phyloP scores from a whole-genome alignment of 2,113 vertebrate genomes.

The Psilopogon haemacephalus region DNA sequence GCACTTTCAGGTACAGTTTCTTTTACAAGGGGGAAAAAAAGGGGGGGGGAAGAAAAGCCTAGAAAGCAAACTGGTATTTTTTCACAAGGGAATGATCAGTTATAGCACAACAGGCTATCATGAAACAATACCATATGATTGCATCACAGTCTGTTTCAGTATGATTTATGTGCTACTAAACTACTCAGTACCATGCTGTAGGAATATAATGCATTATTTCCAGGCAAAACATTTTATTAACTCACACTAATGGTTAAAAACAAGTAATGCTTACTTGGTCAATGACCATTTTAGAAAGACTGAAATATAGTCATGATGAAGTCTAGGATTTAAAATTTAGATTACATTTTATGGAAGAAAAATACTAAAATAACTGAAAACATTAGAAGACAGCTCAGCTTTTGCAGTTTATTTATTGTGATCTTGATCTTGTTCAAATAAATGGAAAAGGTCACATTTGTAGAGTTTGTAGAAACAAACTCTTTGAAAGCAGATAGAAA shows the following conservation, averaged over 20 bases:
- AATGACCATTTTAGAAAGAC: background rate
- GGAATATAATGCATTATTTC: background rate
- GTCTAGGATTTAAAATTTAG: background rate
- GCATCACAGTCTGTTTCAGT: constrained; percentile 21
- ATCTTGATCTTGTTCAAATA: background rate
- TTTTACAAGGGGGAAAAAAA: background rate
- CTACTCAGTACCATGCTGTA: background rate
- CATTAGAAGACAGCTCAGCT: background rate
- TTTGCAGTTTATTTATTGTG: background rate
- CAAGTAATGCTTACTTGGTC: background rate
- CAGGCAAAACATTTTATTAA: constrained; percentile 16
- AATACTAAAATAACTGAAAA: background rate
- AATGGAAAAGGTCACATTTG: background rate
- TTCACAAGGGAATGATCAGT: constrained; percentile 28
- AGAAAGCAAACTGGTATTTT: constrained; percentile 39
- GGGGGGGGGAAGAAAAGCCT: constrained; percentile 11
- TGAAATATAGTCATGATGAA: background rate
- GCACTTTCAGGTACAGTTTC: constrained; percentile 56
- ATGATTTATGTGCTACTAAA: constrained; percentile 54
- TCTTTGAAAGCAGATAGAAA: background rate
- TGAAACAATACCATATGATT: constrained; percentile 46
- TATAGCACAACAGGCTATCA: constrained; percentile 22
- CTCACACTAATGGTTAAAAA: background rate
- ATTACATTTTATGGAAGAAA: background rate
- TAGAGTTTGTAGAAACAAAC: background rate